Base-by-base conservation (phyloP, 2,113 vertebrate genomes). In the Toxostoma redivivum region DNA sequence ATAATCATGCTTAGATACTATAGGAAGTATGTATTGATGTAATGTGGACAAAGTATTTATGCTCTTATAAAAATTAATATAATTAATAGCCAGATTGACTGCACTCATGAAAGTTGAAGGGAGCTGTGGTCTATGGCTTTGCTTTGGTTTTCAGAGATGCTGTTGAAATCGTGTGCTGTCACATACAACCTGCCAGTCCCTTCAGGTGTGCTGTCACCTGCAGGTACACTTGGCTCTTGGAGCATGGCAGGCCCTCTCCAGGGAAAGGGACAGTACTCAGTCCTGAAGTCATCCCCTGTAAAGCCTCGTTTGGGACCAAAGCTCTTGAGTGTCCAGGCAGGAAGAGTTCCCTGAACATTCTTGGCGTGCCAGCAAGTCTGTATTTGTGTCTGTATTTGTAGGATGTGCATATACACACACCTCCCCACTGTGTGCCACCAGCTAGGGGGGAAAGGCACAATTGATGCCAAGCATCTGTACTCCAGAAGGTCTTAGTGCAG, bases 41-140 rank as follows among this genome's bases (percentile, higher is more conserved):
- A 76, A 22, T 78, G 51, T 95, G 84, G 31, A 35, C 44, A 78
- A 86, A 91, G 47, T 94, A 86, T 96, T 96, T 97, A 95, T 93
- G 78, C 64, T 95, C 15, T 78, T 88, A 71, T 56, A 88, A 90
- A 82, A 88, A 69, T 45, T 45, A 89, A 81, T 95, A 77, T 92
- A 53, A 82, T 77, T 73, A 88, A 90, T 84, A 90, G 44, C 71
- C 33, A 58, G 57, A 37, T 81, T 74, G 86, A 62, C 47, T 83
- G 60, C 12, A 9, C 35, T 77, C 19, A 1, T 54, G 35, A 37
- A 84, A 67, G 38, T 47, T 38, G 73, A n/a, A 72, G 88, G 73
- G 48, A 65, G 54, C 78, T 86, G 53, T 76, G 85, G 13, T 58
- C 0, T 18, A 1, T 58, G 84, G 70, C 73, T 94, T 85, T 54